Base-by-base conservation (phyloP, 2,113 vertebrate genomes). In the Carettochelys insculpta region DNA sequence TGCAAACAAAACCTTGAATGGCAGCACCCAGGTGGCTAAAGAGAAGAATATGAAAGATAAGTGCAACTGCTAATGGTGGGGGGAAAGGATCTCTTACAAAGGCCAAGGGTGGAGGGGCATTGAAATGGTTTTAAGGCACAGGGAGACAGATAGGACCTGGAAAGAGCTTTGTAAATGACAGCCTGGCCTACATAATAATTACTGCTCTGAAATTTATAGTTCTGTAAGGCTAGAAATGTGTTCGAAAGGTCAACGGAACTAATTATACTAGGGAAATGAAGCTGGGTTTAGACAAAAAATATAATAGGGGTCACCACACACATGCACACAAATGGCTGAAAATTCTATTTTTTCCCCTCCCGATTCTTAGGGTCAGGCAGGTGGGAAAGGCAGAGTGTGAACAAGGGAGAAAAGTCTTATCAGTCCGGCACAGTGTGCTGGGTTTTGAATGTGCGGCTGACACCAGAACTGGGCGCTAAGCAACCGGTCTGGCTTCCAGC, bases 1-100 rank as follows among this genome's bases (percentile, higher is more conserved):
- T 96, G 96, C 89, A 94, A 84, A 91, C 45, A 93, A 89, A 94
- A 83, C 73, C 76, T 85, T 90, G 73, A 76, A 78, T 95, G 76
- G 80, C 80, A 86, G 58, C 68, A 86, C 51, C 19, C 1, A 8
- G 85, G 61, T 78, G 91, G 43, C 85, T 73, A 75, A 90, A 86
- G 87, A 77, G 41, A 83, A 47, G 76, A 54, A 45, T 29, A 19
- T 48, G 41, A 85, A 86, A 84, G 75, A 84, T 71, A 91, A 84
- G n/a, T 24, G 17, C 75, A 88, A 50, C 56, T 92, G 71, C 45
- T 88, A 71, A 65, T 50, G 85, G 87, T 22, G 65, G 31, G 82
- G 84, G 83, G 89, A 77, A 82, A 93, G 34, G 73, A 82, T 89
- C 56, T 65, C 68, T 41, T 0, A 0, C 65, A 4, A 34, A 38